A percentile compares a stretch with the other conserved stretches of the same genome.
These are phyloP conservation scores for Acinonyx jubatus DNA, from an alignment of 2,113 vertebrate species.

Conservation along the genomic window DNA sequence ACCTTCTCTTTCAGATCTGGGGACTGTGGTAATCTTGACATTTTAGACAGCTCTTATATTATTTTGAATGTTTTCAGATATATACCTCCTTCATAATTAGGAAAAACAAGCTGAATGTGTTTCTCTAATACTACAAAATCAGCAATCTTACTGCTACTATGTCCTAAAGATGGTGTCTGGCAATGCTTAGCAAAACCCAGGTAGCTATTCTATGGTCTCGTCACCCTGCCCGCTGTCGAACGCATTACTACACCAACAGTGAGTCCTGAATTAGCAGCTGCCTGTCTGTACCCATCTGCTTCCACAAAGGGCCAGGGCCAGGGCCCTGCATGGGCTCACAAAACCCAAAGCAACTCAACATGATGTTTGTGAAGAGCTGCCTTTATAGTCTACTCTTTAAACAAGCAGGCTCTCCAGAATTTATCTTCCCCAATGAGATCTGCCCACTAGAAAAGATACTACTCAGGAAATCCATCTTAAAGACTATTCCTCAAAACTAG, in stretches of 20 bases:
- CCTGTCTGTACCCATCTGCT: neutral
- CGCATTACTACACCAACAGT: neutral
- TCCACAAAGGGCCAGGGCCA: neutral
- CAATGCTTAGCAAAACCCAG: neutral
- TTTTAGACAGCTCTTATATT: neutral
- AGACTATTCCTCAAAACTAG: neutral
- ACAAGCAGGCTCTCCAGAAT: neutral
- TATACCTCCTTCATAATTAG: constrained; percentile 11
- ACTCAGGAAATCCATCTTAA: neutral
- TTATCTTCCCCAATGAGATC: neutral
- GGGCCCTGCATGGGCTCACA: neutral
- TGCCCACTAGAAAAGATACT: neutral
- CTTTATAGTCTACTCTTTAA: neutral
- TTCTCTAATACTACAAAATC: neutral
- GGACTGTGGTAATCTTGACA: neutral
- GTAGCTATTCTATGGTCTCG: neutral
- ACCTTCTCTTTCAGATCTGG: neutral
- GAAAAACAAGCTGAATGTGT: neutral
- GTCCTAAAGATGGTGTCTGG: neutral
- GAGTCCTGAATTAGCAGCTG: neutral
- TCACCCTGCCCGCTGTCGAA: neutral
- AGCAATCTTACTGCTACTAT: neutral
- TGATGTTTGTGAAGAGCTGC: neutral
- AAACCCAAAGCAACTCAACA: neutral
- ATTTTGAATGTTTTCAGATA: constrained; percentile 44